Conservation (phyloP, 1,140 invertebrate species). For the Grapholita molesta region DNA sequence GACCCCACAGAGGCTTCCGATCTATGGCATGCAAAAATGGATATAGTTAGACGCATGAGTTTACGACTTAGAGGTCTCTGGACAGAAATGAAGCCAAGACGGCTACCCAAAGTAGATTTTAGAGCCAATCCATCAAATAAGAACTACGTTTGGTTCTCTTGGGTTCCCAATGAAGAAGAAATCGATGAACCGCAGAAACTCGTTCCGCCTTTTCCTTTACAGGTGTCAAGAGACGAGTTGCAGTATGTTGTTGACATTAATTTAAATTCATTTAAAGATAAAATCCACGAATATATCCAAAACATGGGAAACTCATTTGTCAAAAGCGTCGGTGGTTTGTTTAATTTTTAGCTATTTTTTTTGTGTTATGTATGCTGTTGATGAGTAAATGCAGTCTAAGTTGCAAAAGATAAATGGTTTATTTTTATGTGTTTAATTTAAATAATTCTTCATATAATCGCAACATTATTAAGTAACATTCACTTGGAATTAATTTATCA, state of each 20-base stretch:
- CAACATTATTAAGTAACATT: too few relatives aligned
- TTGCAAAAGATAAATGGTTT: too few relatives aligned
- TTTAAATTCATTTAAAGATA: conserved; percentile 29
- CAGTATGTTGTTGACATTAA: conserved; percentile 37
- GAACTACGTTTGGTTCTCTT: conserved; percentile 34
- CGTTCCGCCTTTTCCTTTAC: conserved; percentile 31
- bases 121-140: conserved; percentile 29
- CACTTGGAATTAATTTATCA: too few relatives aligned
- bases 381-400: too few relatives aligned
- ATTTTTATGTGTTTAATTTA: too few relatives aligned
- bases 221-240: conserved; percentile 29
- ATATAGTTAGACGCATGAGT: conserved; percentile 30
- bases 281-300: conserved; percentile 29
- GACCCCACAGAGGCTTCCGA: conserved; percentile 37
- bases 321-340: conserved; percentile 28
- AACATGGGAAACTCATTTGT: conserved; percentile 31
- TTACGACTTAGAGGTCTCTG: conserved; percentile 31
- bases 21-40: conserved; percentile 30
- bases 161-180: conserved; percentile 29
- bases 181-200: conserved; percentile 11
- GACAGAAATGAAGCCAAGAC: conserved; percentile 29
- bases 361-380: background rate
- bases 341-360: conserved; percentile 21
- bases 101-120: conserved; percentile 16
- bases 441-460: too few relatives aligned